phyloP scores from a whole-genome alignment of 2,113 vertebrate genomes.

The Microcebus ravelobensis region DNA sequence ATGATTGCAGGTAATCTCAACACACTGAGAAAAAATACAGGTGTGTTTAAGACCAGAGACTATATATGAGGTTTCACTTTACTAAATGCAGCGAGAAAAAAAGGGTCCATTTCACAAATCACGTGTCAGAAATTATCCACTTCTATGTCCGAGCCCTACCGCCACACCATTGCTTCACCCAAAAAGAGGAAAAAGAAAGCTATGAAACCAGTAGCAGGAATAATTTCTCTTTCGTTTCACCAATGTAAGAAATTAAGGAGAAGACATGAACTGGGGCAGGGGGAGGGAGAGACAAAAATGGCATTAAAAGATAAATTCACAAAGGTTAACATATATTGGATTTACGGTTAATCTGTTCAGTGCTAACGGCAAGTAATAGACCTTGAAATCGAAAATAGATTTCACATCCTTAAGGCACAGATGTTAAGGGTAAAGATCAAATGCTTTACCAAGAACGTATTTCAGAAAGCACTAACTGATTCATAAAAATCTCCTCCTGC shows the following conservation, averaged over 20 bases:
- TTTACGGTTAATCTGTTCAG: conserved; percentile 61
- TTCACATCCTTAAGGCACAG: conserved; percentile 63
- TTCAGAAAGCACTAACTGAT: conserved; percentile 56
- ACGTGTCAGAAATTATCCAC: neutral
- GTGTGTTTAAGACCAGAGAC: neutral
- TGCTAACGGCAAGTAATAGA: conserved; percentile 65
- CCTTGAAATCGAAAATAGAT: conserved; percentile 71
- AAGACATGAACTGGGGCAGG: neutral
- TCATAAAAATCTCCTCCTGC: conserved; percentile 55
- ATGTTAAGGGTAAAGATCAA: conserved; percentile 60
- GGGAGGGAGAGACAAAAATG: neutral
- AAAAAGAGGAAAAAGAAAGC: neutral
- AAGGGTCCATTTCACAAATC: neutral
- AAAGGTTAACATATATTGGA: conserved; percentile 61
- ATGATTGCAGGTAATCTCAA: neutral
- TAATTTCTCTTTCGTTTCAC: conserved; percentile 24
- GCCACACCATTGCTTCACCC: neutral
- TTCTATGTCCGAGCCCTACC: neutral
- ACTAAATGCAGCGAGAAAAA: neutral
- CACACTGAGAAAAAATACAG: neutral
- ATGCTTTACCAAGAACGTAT: conserved; percentile 45
- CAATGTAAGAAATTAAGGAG: neutral
- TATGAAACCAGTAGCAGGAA: neutral
- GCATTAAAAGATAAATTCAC: conserved; percentile 61
- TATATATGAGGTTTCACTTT: neutral